Conservation (phyloP, 1,140 invertebrate species). For the Micrasema minimum region DNA sequence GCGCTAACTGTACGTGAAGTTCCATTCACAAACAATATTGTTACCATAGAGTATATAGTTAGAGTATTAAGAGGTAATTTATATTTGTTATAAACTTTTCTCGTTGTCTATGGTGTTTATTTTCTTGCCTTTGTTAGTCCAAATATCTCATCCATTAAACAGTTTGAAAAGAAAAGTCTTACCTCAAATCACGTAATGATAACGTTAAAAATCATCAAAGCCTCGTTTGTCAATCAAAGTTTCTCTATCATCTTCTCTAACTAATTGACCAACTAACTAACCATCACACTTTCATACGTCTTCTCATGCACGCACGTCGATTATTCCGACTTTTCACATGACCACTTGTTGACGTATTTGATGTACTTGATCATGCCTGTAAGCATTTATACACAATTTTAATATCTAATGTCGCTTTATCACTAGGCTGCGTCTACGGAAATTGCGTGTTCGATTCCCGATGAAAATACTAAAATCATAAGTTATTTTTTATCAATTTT, state of each 20-base stretch:
- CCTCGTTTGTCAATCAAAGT: constrained; percentile 2
- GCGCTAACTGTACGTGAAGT: too few species aligned
- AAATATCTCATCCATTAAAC: neutral
- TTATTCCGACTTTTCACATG: too few species aligned
- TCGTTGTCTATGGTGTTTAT: neutral
- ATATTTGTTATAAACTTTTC: too few species aligned
- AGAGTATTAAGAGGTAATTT: too few species aligned
- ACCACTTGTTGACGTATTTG: neutral
- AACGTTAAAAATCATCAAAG: neutral
- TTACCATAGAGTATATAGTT: too few species aligned
- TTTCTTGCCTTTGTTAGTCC: neutral
- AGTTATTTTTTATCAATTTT: neutral
- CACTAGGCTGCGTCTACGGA: neutral
- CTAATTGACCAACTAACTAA: too few species aligned
- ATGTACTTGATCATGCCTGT: neutral
- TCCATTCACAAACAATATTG: too few species aligned
- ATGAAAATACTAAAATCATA: neutral
- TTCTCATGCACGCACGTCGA: too few species aligned
- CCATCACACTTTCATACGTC: too few species aligned
- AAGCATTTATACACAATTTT: neutral
- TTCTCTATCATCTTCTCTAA: neutral
- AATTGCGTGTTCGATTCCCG: neutral
- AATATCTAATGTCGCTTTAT: neutral
- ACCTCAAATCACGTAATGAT: constrained; percentile 14
- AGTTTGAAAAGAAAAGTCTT: constrained; percentile 21